Evolutionary conservation across 2,888 invertebrate species (phyloP).

Genomic region (Xiphydria camelus): DNA sequence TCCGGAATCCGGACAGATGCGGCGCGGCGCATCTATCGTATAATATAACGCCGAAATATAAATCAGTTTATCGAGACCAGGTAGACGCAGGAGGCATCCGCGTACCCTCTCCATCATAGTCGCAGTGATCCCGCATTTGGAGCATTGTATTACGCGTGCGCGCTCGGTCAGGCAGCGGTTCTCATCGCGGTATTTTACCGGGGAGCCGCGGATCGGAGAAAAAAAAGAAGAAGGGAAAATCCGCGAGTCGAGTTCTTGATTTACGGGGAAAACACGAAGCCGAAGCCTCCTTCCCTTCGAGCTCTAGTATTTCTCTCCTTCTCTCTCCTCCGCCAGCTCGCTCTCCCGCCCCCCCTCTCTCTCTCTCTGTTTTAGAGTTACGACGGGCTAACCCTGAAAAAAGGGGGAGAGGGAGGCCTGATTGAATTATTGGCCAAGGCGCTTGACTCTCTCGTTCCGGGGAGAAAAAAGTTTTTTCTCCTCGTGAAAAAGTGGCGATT

Average conservation of each 20-base stretch:
- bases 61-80: slow-evolving; percentile 53
- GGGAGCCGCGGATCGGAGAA: not conserved
- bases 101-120: slow-evolving; percentile 23
- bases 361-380: slow-evolving; percentile 23
- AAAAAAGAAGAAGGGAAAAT: slow-evolving; percentile 7
- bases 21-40: slow-evolving; percentile 34
- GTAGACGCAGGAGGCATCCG: slow-evolving; percentile 15
- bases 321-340: slow-evolving; percentile 3
- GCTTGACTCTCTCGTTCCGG: slow-evolving; percentile 4
- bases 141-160: slow-evolving; percentile 42
- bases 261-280: slow-evolving; percentile 26
- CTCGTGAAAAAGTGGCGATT: slow-evolving; percentile 24
- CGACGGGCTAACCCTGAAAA: slow-evolving; percentile 17
- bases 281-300: slow-evolving; percentile 23
- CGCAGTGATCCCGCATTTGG: slow-evolving; percentile 30
- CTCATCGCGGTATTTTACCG: slow-evolving; percentile 35
- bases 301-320: slow-evolving; percentile 11
- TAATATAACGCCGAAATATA: slow-evolving; percentile 55
- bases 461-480: slow-evolving; percentile 29
- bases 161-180: slow-evolving; percentile 41
- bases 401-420: slow-evolving; percentile 16
- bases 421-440: slow-evolving; percentile 34
- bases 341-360: slow-evolving; percentile 3
- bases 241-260: slow-evolving; percentile 22
- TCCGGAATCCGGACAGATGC: slow-evolving; percentile 50